Base-by-base conservation (phyloP, 1,140 invertebrate genomes). In the Odontomachus brunneus region DNA sequence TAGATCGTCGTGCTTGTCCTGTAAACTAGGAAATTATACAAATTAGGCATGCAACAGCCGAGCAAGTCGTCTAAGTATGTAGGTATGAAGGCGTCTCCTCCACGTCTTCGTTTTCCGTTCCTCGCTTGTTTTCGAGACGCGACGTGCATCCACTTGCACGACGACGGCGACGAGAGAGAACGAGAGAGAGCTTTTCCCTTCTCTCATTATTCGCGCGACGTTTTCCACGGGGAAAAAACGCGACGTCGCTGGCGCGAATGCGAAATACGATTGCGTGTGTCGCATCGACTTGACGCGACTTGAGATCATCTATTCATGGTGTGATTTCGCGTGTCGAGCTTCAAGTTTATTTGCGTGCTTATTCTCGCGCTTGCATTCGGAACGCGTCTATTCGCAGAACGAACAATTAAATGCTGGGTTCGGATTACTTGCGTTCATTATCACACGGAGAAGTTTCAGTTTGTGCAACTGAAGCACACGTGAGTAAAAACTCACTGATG, bases 1-100 rank as follows among this genome's bases (percentile, higher is more conserved):
- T 62, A 71, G 83, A 82, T 71, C 26, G 48, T 66, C 84, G 84
- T 86, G 84, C 66, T 85, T 48, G 17, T 60, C 67, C 67, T 86
- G 60, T 26, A 67, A 86, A 86, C 67, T 82, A 62, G 75, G 19
- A 19, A 82, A 85, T 85, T 85, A 80, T 85, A 62, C 75, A 67
- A 85, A 86, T 80, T 80, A 71, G 65, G 22, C 38, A 22, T 29
- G 51, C 65, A 57, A 33, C 17, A 59, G 69, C 69, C 75, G 57
- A 29, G 24, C 24, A 65, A 80, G 75, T 80, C 19, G 74, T 9
- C 74, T 38, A 22, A 29, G 44, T 38, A 63, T 26, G n/a, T n/a
- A n/a, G n/a, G n/a, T n/a, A 22, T 15, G 15, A 67, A 49, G 65
- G 22, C 26, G n/a, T 14, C 48, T 17, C 15, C 26, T 14, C 26